Conservation (phyloP, 2,113 vertebrate genomes). For the Tonatia bakeri region DNA sequence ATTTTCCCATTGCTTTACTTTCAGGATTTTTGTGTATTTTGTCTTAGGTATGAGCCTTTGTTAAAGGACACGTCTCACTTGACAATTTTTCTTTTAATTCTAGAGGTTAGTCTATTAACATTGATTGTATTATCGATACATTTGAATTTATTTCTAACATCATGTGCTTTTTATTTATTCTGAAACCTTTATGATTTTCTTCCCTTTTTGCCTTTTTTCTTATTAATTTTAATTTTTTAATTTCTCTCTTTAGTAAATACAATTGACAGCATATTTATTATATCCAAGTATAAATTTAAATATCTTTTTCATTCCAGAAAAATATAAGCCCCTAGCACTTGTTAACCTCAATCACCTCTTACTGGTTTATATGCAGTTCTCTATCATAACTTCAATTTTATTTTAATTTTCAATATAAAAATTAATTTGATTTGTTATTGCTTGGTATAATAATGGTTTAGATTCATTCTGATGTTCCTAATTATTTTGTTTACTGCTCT, state of each 20-base stretch:
- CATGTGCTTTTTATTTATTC: background rate
- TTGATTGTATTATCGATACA: background rate
- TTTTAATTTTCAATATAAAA: slow-evolving; percentile 19
- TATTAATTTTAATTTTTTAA: background rate
- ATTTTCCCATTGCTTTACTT: background rate
- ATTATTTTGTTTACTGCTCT: background rate
- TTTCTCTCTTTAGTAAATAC: background rate
- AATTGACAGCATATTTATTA: background rate
- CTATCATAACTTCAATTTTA: background rate
- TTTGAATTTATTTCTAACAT: background rate
- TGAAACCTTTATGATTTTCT: background rate
- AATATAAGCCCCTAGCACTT: background rate
- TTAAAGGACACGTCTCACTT: background rate
- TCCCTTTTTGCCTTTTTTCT: background rate
- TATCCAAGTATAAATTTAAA: background rate
- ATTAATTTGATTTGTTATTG: background rate
- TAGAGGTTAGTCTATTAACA: background rate
- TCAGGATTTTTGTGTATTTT: background rate
- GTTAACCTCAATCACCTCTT: background rate
- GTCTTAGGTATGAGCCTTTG: background rate
- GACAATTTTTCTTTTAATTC: background rate
- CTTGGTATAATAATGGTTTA: background rate
- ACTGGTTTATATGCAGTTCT: background rate
- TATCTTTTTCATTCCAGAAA: background rate
- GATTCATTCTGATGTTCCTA: background rate